Conservation (phyloP, 2,797 vertebrate species). For the Perdix hodgsoniae region DNA sequence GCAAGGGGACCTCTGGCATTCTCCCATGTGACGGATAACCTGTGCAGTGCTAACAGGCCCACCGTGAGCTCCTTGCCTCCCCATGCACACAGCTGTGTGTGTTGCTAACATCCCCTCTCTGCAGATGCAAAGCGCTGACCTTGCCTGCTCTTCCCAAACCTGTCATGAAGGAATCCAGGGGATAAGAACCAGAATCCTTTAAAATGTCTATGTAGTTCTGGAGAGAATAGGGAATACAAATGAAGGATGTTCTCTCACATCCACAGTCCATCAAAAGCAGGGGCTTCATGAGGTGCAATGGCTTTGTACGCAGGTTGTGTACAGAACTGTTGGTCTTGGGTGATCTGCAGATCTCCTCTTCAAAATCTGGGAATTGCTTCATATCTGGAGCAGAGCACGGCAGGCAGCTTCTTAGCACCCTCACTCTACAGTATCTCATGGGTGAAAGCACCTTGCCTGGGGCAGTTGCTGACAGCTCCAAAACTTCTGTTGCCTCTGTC, state of each 20-base stretch:
- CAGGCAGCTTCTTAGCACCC: neutral
- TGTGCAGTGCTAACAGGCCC: neutral
- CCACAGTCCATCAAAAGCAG: neutral
- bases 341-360: neutral
- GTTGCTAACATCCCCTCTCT: neutral
- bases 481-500: neutral
- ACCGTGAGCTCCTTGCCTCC: neutral
- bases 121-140: neutral
- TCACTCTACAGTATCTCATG: neutral
- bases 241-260: neutral
- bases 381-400: neutral
- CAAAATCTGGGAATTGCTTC: neutral
- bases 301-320: neutral
- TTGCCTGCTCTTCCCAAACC: neutral
- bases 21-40: neutral
- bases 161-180: neutral
- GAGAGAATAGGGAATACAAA: neutral
- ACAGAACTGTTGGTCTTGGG: neutral
- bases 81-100: rapidly evolving
- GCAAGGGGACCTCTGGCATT: neutral
- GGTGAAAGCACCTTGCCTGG: neutral
- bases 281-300: neutral
- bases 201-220: neutral
- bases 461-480: neutral
- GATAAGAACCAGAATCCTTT: neutral